phyloP scores from a whole-genome alignment of 2,888 invertebrate genomes.

The Resseliella maxima region DNA sequence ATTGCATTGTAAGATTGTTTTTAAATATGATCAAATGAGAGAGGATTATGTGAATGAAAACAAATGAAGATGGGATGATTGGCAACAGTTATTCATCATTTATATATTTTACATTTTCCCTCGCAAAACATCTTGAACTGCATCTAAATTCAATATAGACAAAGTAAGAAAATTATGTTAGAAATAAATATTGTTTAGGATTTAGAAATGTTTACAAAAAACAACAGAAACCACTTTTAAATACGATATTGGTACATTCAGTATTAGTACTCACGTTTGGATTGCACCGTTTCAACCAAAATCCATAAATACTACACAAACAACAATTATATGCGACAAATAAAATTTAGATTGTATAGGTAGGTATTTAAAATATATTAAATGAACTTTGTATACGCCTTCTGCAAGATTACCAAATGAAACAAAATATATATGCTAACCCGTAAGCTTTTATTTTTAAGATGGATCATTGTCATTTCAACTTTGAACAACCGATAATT shows the following conservation, averaged over 20 bases:
- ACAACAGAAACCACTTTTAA: background rate
- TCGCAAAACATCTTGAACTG: no score
- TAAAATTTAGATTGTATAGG: background rate
- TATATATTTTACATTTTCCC: no score
- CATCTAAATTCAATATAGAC: no score
- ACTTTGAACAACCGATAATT: no score
- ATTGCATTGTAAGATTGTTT: background rate
- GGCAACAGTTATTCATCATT: no score
- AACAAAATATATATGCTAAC: conserved; percentile 3
- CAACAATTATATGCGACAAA: background rate
- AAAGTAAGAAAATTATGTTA: no score
- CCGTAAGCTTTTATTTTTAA: background rate
- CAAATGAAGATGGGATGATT: no score
- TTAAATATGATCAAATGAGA: background rate
- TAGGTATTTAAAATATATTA: conserved; percentile 39
- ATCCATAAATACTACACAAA: background rate
- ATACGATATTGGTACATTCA: background rate
- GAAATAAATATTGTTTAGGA: no score
- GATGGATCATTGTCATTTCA: background rate
- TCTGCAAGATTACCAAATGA: conserved; percentile 28
- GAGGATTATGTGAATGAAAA: no score
- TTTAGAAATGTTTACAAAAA: background rate
- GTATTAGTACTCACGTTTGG: background rate
- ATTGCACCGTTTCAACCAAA: background rate
- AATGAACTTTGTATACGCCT: background rate